A percentile compares a stretch with the other conserved stretches of the same genome.
phyloP scores from a whole-genome alignment of 2,888 invertebrate genomes.

The Athetis lepigone region DNA sequence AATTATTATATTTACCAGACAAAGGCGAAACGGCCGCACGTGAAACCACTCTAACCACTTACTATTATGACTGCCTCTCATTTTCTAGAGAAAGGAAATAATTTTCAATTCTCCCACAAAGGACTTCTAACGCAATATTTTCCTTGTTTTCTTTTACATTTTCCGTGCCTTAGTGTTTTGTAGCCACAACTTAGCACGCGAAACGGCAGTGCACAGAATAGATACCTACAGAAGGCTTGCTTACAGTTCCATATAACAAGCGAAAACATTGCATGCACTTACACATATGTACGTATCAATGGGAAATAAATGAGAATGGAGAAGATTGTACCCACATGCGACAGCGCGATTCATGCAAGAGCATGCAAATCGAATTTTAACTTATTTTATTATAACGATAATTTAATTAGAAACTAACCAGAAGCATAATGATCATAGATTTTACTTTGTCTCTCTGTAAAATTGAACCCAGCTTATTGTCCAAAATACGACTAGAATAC shows the following conservation, averaged over 20 bases:
- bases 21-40: slow-evolving; percentile 11
- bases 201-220: neutral
- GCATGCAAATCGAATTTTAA: too few species aligned
- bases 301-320: too few species aligned
- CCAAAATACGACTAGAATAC: too few species aligned
- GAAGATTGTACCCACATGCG: neutral
- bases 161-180: slow-evolving; percentile 33
- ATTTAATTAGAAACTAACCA: too few species aligned
- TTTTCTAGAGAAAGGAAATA: slow-evolving; percentile 37
- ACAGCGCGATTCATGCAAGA: too few species aligned
- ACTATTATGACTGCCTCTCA: slow-evolving; percentile 25
- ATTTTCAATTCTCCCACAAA: slow-evolving; percentile 45
- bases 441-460: too few species aligned
- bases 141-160: slow-evolving; percentile 28
- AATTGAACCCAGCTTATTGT: too few species aligned
- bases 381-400: too few species aligned
- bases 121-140: slow-evolving; percentile 18
- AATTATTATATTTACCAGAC: slow-evolving; percentile 22
- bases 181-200: slow-evolving; percentile 34
- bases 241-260: neutral
- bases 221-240: neutral
- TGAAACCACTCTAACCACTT: slow-evolving; percentile 33
- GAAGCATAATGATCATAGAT: too few species aligned
- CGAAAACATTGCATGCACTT: neutral
- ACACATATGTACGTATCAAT: neutral